A percentile compares a stretch with the other conserved stretches of the same genome.
phyloP scores from a whole-genome alignment of 2,113 vertebrate species.

The Mirza zaza region DNA sequence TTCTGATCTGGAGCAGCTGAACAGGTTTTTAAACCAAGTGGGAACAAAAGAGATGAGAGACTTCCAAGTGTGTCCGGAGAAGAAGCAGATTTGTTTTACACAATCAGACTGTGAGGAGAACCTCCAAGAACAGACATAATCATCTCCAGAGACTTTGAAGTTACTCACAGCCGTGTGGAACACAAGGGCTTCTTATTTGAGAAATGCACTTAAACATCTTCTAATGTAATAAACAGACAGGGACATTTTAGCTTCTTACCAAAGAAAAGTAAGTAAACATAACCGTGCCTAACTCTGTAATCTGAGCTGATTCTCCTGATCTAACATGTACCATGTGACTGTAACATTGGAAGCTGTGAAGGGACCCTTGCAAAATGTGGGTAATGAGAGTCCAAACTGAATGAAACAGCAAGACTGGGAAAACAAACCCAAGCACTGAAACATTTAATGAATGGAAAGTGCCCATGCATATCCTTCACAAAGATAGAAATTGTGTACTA shows the following conservation, averaged over 20 bases:
- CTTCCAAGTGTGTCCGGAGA: constrained; percentile 22
- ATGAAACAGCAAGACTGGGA: background rate
- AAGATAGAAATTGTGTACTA: background rate
- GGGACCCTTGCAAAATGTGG: background rate
- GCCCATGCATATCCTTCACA: background rate
- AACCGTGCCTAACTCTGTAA: background rate
- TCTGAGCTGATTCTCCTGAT: background rate
- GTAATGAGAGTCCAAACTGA: background rate
- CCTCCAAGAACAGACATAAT: constrained; percentile 42
- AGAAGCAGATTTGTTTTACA: constrained; percentile 60
- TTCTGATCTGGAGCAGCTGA: constrained; percentile 22
- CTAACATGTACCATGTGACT: background rate
- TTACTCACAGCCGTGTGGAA: background rate
- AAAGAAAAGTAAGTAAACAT: constrained; percentile 50
- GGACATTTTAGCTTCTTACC: constrained; percentile 39
- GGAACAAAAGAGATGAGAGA: constrained; percentile 26
- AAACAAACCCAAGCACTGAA: background rate
- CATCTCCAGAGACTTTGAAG: constrained; percentile 40
- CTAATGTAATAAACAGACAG: constrained; percentile 54
- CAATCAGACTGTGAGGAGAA: background rate
- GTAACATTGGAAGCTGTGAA: background rate
- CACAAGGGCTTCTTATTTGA: background rate
- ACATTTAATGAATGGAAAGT: background rate
- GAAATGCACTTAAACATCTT: constrained; percentile 13
- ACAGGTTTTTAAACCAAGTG: constrained; percentile 39